Conservation (phyloP, 2,113 vertebrate genomes). For the Poecilia latipinna region DNA sequence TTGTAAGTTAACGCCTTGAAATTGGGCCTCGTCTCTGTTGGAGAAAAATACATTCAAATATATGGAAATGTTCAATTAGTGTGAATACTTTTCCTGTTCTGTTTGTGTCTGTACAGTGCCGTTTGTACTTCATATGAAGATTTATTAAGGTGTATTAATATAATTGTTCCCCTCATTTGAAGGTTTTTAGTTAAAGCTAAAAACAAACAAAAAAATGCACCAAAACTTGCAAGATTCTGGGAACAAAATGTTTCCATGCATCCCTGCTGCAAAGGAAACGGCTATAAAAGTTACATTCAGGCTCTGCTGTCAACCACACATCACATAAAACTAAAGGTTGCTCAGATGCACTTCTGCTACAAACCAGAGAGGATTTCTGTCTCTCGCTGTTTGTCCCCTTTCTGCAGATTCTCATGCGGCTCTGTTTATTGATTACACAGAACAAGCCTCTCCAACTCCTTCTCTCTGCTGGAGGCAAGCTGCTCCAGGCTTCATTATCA, state of each 20-base stretch:
- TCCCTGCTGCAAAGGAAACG: background rate
- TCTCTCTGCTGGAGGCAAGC: conserved; percentile 11
- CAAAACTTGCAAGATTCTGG: background rate
- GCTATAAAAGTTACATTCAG: background rate
- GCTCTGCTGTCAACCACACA: background rate
- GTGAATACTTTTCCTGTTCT: too few species aligned
- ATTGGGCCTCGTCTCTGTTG: too few species aligned
- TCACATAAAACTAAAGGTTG: background rate
- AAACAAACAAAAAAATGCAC: background rate
- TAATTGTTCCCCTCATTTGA: background rate
- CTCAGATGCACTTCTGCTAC: background rate
- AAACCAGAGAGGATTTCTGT: background rate
- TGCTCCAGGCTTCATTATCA: conserved; percentile 28
- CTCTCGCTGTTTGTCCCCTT: background rate
- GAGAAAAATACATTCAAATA: too few species aligned
- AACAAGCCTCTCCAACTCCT: conserved; percentile 8
- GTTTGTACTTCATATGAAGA: background rate
- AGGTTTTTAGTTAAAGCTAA: background rate
- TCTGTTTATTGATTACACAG: background rate
- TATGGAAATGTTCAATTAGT: too few species aligned
- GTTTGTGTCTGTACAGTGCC: too few species aligned
- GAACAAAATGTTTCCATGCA: background rate
- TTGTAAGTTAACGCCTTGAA: too few species aligned
- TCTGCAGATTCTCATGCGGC: background rate
- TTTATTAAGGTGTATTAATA: background rate